Base-by-base conservation (phyloP, 2,797 vertebrate genomes). In the Enteromius trimaculatus region DNA sequence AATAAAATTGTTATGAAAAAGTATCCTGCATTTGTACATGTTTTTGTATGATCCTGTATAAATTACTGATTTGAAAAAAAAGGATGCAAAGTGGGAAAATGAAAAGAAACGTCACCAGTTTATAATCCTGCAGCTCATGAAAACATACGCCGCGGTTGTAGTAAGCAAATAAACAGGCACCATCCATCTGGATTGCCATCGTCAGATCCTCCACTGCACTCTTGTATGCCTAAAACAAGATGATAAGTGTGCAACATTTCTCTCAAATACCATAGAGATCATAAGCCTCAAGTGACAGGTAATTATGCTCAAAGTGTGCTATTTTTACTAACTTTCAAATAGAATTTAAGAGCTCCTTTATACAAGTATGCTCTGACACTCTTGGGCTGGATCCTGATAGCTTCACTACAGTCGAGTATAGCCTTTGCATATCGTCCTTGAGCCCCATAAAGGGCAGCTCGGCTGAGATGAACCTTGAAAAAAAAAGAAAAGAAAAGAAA, bases 401-500 rank as follows among this genome's bases (percentile, higher is more conserved):
- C 95, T 78, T 95, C 93, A 1, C 92, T 95, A 89, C 94, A 96
- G 82, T 94, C 96, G 83, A 95, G 89, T 84, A 96, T 93, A 84
- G 94, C 95, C 85, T 95, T 96, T 8, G 94, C 92, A 71, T 93
- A 95, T 89, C 93, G 93, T 14, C 93, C 91, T 87, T 94, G 90
- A 51, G 89, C 88, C 65, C 92, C 94, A 79, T 93, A 96, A 88
- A 92, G 95, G 82, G 92, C 89, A 47, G 92, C 95, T 82, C 91
- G 90, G 82, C 92, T 92, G 90, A 96, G 90, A 86, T 94, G 95
- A 17, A 94, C 94, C 95, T 96, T 85, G n/a, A 44, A 9, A 31
- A 80, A 69, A 83, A 6, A 7, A 26, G 4, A 31, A 31, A 69
- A 83, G 1, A 1, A 19, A 58, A 1, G 1, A 53, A 66, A 29